phyloP scores from a whole-genome alignment of 2,113 vertebrate species.

The Verasper variegatus region DNA sequence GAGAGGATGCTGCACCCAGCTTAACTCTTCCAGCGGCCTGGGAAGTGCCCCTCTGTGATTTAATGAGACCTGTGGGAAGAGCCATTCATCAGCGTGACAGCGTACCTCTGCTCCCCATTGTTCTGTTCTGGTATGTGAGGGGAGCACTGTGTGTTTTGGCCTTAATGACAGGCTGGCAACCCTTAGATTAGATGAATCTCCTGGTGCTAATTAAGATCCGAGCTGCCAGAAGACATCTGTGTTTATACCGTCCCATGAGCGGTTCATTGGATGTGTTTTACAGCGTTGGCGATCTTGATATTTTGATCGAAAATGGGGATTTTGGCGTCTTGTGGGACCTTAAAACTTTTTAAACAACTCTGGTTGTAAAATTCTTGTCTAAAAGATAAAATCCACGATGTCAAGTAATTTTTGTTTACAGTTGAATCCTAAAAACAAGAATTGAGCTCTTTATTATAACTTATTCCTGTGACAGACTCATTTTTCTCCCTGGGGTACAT shows the following conservation, averaged over 20 bases:
- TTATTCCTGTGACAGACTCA: no score
- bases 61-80: slow-evolving; percentile 79
- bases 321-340: slow-evolving; percentile 18
- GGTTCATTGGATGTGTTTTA: neutral
- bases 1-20: slow-evolving; percentile 50
- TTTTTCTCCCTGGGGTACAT: neutral
- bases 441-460: no score
- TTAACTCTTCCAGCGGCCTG: slow-evolving; percentile 51
- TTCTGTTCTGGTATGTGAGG: slow-evolving; percentile 68
- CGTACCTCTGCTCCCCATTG: slow-evolving; percentile 74
- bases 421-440: no score
- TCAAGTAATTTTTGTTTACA: neutral
- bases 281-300: neutral
- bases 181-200: slow-evolving; percentile 74
- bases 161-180: slow-evolving; percentile 71
- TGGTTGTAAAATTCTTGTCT: no score
- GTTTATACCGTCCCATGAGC: slow-evolving; percentile 36
- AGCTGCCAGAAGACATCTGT: slow-evolving; percentile 67
- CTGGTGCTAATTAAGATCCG: slow-evolving; percentile 72
- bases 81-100: slow-evolving; percentile 77
- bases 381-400: neutral
- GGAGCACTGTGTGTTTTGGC: slow-evolving; percentile 66
- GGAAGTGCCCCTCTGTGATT: slow-evolving; percentile 76
- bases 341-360: no score
- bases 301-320: slow-evolving; percentile 8